A percentile compares a stretch with the other conserved stretches of the same genome.
Conservation (phyloP, 2,888 invertebrate species). For the Lymantria monacha region DNA sequence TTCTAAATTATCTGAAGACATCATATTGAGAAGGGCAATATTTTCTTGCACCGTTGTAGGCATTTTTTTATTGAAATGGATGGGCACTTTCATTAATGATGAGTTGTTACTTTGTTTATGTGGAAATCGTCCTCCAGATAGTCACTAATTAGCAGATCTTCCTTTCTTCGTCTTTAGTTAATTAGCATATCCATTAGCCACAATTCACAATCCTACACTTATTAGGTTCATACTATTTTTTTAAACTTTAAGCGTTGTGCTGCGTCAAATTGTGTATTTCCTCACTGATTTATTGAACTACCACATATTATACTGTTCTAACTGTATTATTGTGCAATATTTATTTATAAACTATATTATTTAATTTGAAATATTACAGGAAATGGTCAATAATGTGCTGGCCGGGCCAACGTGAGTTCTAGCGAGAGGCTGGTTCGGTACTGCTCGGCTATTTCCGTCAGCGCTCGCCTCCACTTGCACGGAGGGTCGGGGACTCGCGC, state of each 20-base stretch:
- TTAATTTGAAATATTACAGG: conserved; percentile 56
- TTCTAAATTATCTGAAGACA: conserved; percentile 91
- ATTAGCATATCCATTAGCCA: conserved; percentile 53
- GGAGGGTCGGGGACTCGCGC: conserved; percentile 18
- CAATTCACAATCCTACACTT: conserved; percentile 47
- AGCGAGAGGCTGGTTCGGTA: conserved; percentile 61
- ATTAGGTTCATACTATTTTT: conserved; percentile 52
- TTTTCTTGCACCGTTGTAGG: conserved; percentile 72
- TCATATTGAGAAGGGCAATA: conserved; percentile 84
- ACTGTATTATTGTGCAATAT: conserved; percentile 45
- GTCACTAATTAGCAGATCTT: conserved; percentile 21
- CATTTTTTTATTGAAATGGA: conserved; percentile 52
- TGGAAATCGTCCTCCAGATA: conserved; percentile 23
- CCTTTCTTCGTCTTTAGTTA: conserved; percentile 39
- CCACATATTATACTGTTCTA: conserved; percentile 41
- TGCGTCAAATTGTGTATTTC: conserved; percentile 39
- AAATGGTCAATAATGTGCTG: conserved; percentile 71
- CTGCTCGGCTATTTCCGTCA: conserved; percentile 66
- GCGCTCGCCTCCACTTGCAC: conserved; percentile 36
- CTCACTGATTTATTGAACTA: conserved; percentile 55
- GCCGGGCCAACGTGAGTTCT: conserved; percentile 62
- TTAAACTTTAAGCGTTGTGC: conserved; percentile 39
- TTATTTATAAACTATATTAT: conserved; percentile 47
- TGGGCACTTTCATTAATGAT: conserved; percentile 39
- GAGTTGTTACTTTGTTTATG: conserved; percentile 11